Percentiles rank a stretch among this genome's conserved stretches.
phyloP scores from a whole-genome alignment of 2,797 vertebrate species.

The Distichodus sexfasciatus region DNA sequence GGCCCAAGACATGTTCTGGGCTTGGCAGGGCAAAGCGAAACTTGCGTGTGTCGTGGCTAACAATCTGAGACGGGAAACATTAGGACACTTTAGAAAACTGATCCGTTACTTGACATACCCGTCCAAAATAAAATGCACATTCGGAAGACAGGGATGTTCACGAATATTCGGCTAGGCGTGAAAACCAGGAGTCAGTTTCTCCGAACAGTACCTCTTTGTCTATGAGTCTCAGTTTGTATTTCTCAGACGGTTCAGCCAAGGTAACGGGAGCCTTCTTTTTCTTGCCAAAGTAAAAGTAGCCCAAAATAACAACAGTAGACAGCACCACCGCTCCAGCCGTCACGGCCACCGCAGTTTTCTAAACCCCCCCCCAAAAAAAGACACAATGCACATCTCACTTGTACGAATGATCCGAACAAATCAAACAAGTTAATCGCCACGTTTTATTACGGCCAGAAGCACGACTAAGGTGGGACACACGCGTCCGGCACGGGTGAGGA shows the following conservation, averaged over 20 bases:
- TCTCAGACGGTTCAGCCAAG: slow-evolving; percentile 67
- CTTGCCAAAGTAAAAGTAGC: slow-evolving; percentile 60
- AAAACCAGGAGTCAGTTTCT: not conserved
- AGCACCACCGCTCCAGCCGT: slow-evolving; percentile 67
- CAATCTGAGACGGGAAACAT: slow-evolving; percentile 48
- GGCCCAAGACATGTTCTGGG: slow-evolving; percentile 65
- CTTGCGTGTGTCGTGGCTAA: slow-evolving; percentile 70
- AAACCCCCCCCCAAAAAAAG: not conserved
- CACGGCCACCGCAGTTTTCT: slow-evolving; percentile 60
- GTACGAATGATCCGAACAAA: not conserved
- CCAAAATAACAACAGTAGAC: slow-evolving; percentile 63
- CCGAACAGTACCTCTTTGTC: slow-evolving; percentile 66
- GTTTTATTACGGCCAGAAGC: too few relatives aligned
- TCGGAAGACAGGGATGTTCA: not conserved
- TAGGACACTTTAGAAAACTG: not conserved
- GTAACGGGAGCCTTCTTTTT: slow-evolving; percentile 62
- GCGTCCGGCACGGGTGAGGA: too few relatives aligned
- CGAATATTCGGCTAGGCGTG: too few relatives aligned
- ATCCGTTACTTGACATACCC: not conserved
- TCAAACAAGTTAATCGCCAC: too few relatives aligned
- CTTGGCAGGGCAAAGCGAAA: slow-evolving; percentile 74
- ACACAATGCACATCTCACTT: too few relatives aligned
- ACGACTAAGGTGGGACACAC: too few relatives aligned
- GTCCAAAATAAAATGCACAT: not conserved
- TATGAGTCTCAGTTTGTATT: slow-evolving; percentile 69